These are phyloP conservation scores for Umimayanthus chanpuru DNA, from an alignment of 92 coral and sea anemone species.

Conservation along the genomic window DNA sequence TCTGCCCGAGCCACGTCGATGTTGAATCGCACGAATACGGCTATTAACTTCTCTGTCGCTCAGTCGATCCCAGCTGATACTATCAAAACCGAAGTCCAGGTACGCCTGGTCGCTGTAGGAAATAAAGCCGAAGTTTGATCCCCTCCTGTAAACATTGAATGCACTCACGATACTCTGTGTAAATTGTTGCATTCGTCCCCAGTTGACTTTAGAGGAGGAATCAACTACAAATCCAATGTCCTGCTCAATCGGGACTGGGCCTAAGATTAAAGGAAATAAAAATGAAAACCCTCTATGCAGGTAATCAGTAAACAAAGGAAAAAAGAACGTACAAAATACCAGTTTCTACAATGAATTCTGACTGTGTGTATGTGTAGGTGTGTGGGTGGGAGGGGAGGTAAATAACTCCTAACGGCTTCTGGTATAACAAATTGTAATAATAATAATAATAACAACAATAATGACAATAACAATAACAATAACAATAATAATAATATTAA, in stretches of 20 bases:
- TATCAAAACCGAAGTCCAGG: conserved; percentile 63
- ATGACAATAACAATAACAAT: too few species aligned
- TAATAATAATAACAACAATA: too few species aligned
- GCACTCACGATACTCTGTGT: conserved; percentile 66
- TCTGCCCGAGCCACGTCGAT: conserved; percentile 62
- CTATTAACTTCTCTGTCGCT: conserved; percentile 44
- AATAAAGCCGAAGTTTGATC: conserved; percentile 71
- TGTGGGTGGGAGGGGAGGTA: too few species aligned
- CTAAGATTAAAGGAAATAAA: background rate
- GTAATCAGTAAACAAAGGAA: too few species aligned
- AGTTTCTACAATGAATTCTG: too few species aligned
- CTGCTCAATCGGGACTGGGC: conserved; percentile 3
- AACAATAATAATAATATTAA: too few species aligned
- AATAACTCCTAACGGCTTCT: too few species aligned
- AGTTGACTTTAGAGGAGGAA: conserved; percentile 68
- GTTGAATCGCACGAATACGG: conserved; percentile 52
- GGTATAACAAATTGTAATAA: too few species aligned
- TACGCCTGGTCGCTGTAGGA: conserved; percentile 63
- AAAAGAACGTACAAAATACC: too few species aligned
- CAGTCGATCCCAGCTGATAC: conserved; percentile 6
- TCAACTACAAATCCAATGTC: conserved; percentile 75
- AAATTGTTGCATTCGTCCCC: conserved; percentile 61
- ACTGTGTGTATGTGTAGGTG: too few species aligned
- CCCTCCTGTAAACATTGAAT: conserved; percentile 58
- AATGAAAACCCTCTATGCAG: background rate